These are phyloP conservation scores for Onthophagus taurus DNA, from an alignment of 1,140 invertebrate genomes.

Conservation along the genomic window DNA sequence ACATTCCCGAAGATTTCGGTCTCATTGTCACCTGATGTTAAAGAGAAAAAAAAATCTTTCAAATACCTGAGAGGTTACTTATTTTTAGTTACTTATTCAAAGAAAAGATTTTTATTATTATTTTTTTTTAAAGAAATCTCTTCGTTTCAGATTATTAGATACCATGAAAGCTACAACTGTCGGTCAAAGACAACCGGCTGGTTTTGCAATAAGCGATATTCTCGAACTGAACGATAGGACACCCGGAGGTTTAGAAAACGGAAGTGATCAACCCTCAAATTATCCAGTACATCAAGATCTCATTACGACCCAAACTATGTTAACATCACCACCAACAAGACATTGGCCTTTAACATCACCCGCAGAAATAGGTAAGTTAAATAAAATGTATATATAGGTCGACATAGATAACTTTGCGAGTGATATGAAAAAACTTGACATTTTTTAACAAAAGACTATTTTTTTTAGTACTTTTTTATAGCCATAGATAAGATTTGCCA, in stretches of 20 bases:
- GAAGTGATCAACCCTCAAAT: slow-evolving; percentile 14
- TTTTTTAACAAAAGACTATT: background rate
- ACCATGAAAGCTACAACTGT: slow-evolving; percentile 52
- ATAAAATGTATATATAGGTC: background rate
- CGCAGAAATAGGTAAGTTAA: slow-evolving; percentile 28
- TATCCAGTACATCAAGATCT: slow-evolving; percentile 20
- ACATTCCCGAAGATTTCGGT: slow-evolving; percentile 14
- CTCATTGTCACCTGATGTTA: slow-evolving; percentile 14
- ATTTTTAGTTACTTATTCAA: no score
- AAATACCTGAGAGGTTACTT: no score
- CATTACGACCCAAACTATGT: slow-evolving; percentile 15
- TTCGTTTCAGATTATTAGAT: slow-evolving; percentile 48
- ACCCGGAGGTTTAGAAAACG: slow-evolving; percentile 20
- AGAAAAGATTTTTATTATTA: background rate
- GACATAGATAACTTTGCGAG: no score
- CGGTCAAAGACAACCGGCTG: slow-evolving; percentile 38
- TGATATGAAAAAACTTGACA: no score
- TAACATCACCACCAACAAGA: slow-evolving; percentile 22
- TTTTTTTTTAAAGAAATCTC: slow-evolving; percentile 13
- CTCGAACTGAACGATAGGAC: slow-evolving; percentile 46
- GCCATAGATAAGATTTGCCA: no score
- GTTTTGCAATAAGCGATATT: slow-evolving; percentile 57
- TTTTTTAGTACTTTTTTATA: no score
- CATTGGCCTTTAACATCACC: slow-evolving; percentile 26
- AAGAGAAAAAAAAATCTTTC: no score